Conservation (phyloP, 2,797 vertebrate species). For the Hypotaenidia philippensis region DNA sequence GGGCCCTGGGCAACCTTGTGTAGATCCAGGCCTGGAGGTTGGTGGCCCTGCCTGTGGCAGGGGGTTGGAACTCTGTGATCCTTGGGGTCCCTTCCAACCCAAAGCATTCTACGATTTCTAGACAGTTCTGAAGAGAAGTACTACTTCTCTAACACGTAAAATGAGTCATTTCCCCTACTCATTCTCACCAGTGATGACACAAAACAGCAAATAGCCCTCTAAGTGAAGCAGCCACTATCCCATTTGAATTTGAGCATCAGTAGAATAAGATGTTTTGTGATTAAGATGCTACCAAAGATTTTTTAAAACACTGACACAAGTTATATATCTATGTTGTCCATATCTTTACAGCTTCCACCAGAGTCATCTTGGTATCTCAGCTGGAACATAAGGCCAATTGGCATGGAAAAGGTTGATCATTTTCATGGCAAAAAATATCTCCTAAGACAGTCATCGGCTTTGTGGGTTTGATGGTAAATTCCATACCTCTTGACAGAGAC, state of each 20-base stretch:
- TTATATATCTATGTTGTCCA: not conserved
- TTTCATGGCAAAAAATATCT: not conserved
- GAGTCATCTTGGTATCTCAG: constrained; percentile 19
- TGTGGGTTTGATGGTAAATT: not conserved
- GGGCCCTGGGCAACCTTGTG: too few relatives aligned
- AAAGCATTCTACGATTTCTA: not conserved
- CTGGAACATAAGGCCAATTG: constrained; percentile 9
- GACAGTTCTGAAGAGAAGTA: not conserved
- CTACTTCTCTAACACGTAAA: not conserved
- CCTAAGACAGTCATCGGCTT: not conserved
- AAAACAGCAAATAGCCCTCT: not conserved
- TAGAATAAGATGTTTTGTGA: not conserved
- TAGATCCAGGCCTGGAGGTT: too few relatives aligned
- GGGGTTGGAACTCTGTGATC: too few relatives aligned
- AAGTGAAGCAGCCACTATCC: not conserved
- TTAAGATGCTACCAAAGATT: not conserved
- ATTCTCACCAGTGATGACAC: not conserved
- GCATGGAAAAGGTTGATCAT: not conserved
- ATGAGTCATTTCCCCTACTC: not conserved
- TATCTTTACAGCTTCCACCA: constrained; percentile 51
- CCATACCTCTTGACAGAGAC: not conserved
- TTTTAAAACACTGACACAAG: not conserved
- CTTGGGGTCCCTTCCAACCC: too few relatives aligned
- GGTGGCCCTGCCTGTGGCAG: too few relatives aligned
- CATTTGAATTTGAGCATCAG: not conserved